Percentiles rank a stretch among this genome's conserved stretches.
These are phyloP conservation scores for Blastobasis adustella DNA, from an alignment of 2,888 invertebrate genomes.

Conservation along the genomic window DNA sequence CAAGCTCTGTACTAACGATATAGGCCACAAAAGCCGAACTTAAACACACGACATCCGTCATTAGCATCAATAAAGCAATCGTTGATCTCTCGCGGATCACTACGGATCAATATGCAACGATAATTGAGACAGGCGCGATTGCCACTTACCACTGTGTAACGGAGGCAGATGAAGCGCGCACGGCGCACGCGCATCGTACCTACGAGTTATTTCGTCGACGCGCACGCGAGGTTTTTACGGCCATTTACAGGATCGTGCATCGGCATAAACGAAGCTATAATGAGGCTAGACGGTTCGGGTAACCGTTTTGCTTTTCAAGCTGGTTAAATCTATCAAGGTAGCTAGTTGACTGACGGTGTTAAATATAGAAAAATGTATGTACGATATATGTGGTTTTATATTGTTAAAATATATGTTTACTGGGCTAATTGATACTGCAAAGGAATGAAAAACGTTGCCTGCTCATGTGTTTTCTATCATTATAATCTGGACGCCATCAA, in stretches of 20 bases:
- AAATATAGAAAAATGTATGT: no score
- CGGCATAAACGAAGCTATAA: neutral
- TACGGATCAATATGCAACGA: conserved; percentile 8
- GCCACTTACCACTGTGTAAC: neutral
- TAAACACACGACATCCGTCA: neutral
- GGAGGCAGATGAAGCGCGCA: conserved; percentile 1
- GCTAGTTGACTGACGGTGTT: no score
- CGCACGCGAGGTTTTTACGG: conserved; percentile 3
- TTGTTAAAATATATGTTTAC: no score
- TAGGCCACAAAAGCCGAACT: no score
- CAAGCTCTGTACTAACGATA: no score
- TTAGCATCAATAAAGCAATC: conserved; percentile 9
- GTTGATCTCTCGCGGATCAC: conserved; percentile 5
- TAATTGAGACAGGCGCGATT: conserved; percentile 1
- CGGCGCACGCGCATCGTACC: neutral
- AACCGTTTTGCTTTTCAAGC: no score
- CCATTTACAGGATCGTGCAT: neutral
- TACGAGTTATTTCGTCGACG: neutral
- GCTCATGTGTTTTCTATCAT: no score
- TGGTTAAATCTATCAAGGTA: no score
- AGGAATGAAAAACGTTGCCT: no score
- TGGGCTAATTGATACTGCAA: no score
- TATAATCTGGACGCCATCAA: no score
- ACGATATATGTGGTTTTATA: no score
- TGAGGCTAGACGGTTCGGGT: neutral